These are phyloP conservation scores for Mycteria americana DNA, from an alignment of 2,797 vertebrate species.

Conservation along the genomic window DNA sequence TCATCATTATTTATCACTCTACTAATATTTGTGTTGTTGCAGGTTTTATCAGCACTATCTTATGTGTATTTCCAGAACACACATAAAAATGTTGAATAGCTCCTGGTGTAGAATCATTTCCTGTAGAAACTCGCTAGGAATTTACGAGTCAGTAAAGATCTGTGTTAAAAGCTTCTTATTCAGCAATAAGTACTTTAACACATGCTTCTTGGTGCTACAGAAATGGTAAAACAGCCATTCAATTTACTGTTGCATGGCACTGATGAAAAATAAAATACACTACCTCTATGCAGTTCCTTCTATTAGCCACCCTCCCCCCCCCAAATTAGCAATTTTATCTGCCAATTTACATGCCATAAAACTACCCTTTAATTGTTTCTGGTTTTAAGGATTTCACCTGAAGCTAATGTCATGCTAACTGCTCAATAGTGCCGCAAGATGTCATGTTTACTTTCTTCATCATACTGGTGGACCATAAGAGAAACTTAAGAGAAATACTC, in stretches of 20 bases:
- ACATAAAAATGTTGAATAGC: not conserved
- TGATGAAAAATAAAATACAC: not conserved
- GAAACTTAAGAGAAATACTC: not conserved
- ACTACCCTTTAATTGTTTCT: not conserved
- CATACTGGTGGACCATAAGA: accelerated
- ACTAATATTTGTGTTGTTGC: not conserved
- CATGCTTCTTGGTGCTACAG: not conserved
- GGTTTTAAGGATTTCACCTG: not conserved
- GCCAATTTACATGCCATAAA: not conserved
- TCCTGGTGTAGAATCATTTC: not conserved
- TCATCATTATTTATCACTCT: not conserved
- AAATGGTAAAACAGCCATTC: not conserved
- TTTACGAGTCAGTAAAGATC: not conserved
- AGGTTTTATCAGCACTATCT: not conserved
- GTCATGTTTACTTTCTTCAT: not conserved
- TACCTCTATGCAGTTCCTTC: not conserved
- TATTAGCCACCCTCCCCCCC: accelerated
- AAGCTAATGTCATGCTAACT: not conserved
- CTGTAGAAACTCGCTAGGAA: not conserved
- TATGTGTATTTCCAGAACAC: not conserved
- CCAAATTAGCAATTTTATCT: not conserved
- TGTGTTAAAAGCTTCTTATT: not conserved
- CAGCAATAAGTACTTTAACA: not conserved
- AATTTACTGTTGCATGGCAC: not conserved
- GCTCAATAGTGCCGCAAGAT: not conserved